Evolutionary conservation across 2,888 invertebrate species (phyloP).

Genomic region (Linnaemya vulpina): DNA sequence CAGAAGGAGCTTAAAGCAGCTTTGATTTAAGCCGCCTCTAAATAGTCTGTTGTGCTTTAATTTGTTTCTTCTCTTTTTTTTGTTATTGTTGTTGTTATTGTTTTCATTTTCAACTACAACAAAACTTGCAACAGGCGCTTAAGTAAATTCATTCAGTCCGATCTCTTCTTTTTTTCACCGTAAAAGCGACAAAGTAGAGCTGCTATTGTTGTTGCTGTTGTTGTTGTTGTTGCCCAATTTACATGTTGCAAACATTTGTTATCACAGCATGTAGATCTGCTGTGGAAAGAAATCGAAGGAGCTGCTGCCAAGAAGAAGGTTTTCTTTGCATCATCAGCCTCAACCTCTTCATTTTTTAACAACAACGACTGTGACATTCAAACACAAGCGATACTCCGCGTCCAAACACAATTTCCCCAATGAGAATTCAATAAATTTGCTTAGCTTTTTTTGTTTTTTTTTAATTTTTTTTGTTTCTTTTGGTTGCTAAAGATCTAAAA

Average conservation of each 20-base stretch:
- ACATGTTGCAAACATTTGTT: constrained; percentile 74
- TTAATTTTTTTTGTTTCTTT: neutral
- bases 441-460: constrained; percentile 23
- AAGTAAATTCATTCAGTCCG: constrained; percentile 33
- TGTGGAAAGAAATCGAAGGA: constrained; percentile 29
- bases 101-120: constrained; percentile 27
- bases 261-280: constrained; percentile 78
- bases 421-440: constrained; percentile 81
- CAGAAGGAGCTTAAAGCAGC: constrained; percentile 65
- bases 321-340: constrained; percentile 20
- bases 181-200: constrained; percentile 54
- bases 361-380: constrained; percentile 68
- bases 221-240: constrained; percentile 62
- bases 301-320: constrained; percentile 43
- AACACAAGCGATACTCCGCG: constrained; percentile 52
- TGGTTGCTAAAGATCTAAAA: constrained; percentile 52
- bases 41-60: constrained; percentile 73
- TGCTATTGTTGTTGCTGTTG: constrained; percentile 44
- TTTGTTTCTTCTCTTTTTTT: neutral
- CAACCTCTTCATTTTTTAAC: constrained; percentile 55
- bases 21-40: constrained; percentile 80
- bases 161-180: constrained; percentile 28
- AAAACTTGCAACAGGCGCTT: constrained; percentile 49
- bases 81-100: too few relatives aligned
- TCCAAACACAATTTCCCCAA: constrained; percentile 75